Conservation (phyloP, 2,797 vertebrate species). For the Falco columbarius region DNA sequence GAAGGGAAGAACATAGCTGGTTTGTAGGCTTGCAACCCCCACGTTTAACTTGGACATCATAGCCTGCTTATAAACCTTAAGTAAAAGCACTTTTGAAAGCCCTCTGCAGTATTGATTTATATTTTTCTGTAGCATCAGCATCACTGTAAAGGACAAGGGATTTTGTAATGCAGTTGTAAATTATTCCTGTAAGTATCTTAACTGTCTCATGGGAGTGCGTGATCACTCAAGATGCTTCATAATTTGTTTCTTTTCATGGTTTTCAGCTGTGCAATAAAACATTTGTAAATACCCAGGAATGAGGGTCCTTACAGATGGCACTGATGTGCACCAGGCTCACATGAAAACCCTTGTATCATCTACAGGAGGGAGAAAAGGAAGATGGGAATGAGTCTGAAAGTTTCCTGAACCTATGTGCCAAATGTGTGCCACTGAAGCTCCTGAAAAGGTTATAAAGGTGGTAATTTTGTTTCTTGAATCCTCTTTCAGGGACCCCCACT, state of each 20-base stretch:
- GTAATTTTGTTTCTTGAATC: not conserved
- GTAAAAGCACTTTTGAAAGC: not conserved
- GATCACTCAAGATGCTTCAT: not conserved
- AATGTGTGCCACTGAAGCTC: not conserved
- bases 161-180: conserved; percentile 16
- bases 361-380: not conserved
- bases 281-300: not conserved
- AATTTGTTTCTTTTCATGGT: conserved; percentile 15
- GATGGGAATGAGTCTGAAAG: not conserved
- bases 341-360: not conserved
- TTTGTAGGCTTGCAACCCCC: not conserved
- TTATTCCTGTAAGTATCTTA: not conserved
- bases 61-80: not conserved
- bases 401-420: not conserved
- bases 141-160: conserved; percentile 24
- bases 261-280: conserved; percentile 1
- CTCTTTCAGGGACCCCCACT: not conserved
- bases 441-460: not conserved
- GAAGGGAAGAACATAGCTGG: not conserved
- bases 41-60: not conserved
- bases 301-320: not conserved
- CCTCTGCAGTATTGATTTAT: not conserved
- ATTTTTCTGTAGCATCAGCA: conserved; percentile 36
- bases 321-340: not conserved
- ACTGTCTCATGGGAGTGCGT: not conserved